Conservation (phyloP, 2,888 invertebrate genomes). For the Epinotia brunnichana region DNA sequence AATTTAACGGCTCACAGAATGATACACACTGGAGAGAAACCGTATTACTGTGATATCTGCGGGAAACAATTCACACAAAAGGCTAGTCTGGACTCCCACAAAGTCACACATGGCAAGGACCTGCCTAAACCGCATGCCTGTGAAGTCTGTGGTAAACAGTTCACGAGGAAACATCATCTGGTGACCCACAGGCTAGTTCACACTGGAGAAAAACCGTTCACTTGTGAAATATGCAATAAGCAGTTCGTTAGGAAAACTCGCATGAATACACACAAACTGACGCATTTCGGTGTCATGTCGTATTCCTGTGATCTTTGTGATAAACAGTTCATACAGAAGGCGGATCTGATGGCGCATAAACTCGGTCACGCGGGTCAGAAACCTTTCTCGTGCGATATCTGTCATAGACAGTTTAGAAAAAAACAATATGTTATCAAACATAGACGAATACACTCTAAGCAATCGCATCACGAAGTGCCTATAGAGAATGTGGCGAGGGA, state of each 20-base stretch:
- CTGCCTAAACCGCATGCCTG: not conserved
- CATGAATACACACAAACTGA: not conserved
- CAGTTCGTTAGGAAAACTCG: slow-evolving; percentile 3
- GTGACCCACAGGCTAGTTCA: not conserved
- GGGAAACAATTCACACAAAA: not conserved
- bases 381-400: not conserved
- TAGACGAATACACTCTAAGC: not conserved
- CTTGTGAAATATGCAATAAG: slow-evolving; percentile 1
- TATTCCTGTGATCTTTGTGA: slow-evolving; percentile 1
- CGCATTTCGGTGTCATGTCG: slow-evolving; percentile 10
- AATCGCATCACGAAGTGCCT: not conserved
- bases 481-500: not conserved
- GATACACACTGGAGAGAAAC: not conserved
- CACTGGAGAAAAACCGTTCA: slow-evolving; percentile 1
- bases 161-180: slow-evolving; percentile 3
- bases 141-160: not conserved
- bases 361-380: not conserved
- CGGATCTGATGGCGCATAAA: not conserved
- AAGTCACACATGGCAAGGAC: not conserved
- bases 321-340: not conserved
- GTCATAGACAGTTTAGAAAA: not conserved
- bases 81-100: not conserved
- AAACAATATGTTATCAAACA: slow-evolving; percentile 1
- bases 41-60: not conserved
- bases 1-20: slow-evolving; percentile 9